These are phyloP conservation scores for Athripsodes cinereus DNA, from an alignment of 2,888 invertebrate genomes.

Conservation along the genomic window DNA sequence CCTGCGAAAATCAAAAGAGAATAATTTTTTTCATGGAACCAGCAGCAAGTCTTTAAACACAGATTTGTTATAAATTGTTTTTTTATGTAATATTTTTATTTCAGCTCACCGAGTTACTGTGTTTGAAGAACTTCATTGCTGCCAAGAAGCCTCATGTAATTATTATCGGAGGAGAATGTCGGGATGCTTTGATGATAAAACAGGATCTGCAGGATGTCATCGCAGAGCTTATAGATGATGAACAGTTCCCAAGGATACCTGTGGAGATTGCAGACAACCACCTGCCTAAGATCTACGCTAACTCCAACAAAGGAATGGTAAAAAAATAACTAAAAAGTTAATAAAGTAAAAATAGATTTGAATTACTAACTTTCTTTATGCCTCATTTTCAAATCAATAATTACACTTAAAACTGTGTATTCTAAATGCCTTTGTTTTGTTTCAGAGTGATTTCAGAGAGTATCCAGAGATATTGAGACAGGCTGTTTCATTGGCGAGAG, in stretches of 20 bases:
- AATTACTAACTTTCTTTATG: too few relatives aligned
- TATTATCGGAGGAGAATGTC: conserved; percentile 83
- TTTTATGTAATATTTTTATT: conserved; percentile 9
- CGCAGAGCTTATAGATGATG: conserved; percentile 69
- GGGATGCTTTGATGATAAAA: conserved; percentile 77
- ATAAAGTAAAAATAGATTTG: too few relatives aligned
- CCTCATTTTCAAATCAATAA: neutral
- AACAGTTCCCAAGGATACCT: conserved; percentile 78
- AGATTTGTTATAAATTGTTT: neutral
- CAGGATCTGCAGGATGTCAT: conserved; percentile 72
- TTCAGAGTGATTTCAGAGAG: conserved; percentile 77
- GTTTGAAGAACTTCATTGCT: conserved; percentile 74
- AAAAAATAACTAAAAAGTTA: conserved; percentile 25
- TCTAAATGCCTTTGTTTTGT: conserved; percentile 19
- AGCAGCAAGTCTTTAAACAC: neutral
- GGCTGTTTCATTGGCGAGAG: conserved; percentile 87
- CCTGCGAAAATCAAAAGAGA: too few relatives aligned
- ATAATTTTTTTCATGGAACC: neutral
- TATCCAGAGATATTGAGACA: conserved; percentile 87
- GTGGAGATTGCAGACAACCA: conserved; percentile 94
- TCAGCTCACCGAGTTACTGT: conserved; percentile 58
- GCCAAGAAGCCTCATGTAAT: conserved; percentile 93
- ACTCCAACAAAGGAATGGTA: conserved; percentile 77
- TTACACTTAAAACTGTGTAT: neutral
- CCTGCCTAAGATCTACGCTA: conserved; percentile 85